phyloP scores from a whole-genome alignment of 2,113 vertebrate genomes.

The Syngnathus typhle region DNA sequence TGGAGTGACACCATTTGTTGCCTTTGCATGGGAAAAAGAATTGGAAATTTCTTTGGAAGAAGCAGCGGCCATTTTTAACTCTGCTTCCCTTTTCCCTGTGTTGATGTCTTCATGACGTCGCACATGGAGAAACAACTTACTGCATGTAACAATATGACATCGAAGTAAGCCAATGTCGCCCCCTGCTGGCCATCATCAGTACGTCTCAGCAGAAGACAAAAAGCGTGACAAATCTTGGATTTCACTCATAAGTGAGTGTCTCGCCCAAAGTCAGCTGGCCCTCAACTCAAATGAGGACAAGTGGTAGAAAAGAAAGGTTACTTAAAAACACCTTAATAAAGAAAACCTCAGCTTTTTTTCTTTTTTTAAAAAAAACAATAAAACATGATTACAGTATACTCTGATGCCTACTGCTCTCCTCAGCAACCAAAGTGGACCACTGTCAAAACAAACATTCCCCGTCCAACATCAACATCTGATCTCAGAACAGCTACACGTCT shows the following conservation, averaged over 20 bases:
- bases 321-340: not conserved
- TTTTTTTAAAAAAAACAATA: too few species aligned
- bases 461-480: constrained; percentile 60
- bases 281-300: not conserved
- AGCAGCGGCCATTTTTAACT: constrained; percentile 20
- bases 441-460: constrained; percentile 31
- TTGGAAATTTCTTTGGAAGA: constrained; percentile 40
- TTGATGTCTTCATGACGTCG: constrained; percentile 10
- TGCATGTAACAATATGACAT: not conserved
- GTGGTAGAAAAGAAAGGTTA: not conserved
- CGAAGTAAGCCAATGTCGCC: not conserved
- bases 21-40: constrained; percentile 34
- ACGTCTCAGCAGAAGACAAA: not conserved
- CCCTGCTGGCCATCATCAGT: not conserved
- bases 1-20: constrained; percentile 30
- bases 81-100: constrained; percentile 31
- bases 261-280: not conserved
- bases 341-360: too few species aligned
- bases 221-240: too few species aligned
- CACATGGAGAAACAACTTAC: constrained; percentile 7
- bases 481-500: constrained; percentile 56
- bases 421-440: constrained; percentile 18
- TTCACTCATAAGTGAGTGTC: too few species aligned
- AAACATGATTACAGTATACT: not conserved
- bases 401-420: constrained; percentile 26